These are phyloP conservation scores for Marasmarcha lunaedactyla DNA, from an alignment of 2,888 invertebrate species.

Conservation along the genomic window DNA sequence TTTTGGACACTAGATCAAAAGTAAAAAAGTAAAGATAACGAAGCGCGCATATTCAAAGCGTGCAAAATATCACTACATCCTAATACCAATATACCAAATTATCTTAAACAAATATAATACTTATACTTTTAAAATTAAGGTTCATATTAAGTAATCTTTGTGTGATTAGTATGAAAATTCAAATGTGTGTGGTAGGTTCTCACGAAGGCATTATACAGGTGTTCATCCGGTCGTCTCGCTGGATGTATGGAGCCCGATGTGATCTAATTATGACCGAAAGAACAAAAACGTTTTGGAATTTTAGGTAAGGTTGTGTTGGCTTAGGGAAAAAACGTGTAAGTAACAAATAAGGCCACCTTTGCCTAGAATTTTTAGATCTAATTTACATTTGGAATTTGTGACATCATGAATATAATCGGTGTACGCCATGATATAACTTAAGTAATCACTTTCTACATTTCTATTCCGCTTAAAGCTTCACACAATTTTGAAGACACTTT, in stretches of 20 bases:
- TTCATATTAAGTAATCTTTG: not conserved
- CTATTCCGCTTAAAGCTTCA: too few species aligned
- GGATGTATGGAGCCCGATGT: conserved; percentile 38
- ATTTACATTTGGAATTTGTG: too few species aligned
- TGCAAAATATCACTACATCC: conserved; percentile 58
- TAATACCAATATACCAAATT: conserved; percentile 40
- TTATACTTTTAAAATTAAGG: conserved; percentile 13
- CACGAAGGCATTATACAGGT: conserved; percentile 55
- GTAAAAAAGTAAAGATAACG: conserved; percentile 51
- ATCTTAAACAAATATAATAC: conserved; percentile 23
- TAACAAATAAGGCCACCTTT: too few species aligned
- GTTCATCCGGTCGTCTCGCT: conserved; percentile 64
- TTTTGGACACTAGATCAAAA: conserved; percentile 24
- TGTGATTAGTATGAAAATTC: not conserved
- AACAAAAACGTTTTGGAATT: conserved; percentile 23
- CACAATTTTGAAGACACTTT: too few species aligned
- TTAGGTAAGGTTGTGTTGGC: too few species aligned
- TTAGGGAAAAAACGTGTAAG: too few species aligned
- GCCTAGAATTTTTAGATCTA: too few species aligned
- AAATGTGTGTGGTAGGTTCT: conserved; percentile 29
- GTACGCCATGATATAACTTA: too few species aligned
- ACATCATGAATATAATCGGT: too few species aligned
- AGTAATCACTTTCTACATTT: too few species aligned
- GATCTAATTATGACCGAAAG: conserved; percentile 38
- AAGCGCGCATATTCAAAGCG: conserved; percentile 56